These are phyloP conservation scores for Epinotia bilunana DNA, from an alignment of 2,888 invertebrate genomes.

Conservation along the genomic window DNA sequence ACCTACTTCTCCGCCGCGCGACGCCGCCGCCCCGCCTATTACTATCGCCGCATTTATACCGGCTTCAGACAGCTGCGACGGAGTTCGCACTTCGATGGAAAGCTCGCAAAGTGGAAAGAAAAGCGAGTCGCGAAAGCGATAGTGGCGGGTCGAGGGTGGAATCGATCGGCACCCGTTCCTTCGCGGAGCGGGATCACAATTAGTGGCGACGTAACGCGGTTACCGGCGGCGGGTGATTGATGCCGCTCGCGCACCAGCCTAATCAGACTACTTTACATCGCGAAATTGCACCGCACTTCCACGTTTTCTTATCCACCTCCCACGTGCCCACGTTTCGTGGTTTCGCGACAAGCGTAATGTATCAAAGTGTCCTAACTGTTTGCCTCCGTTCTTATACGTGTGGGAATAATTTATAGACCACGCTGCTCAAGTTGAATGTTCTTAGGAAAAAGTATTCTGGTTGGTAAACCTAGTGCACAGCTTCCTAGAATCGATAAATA, in stretches of 20 bases:
- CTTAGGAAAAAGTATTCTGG: neutral
- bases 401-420: conserved; percentile 5
- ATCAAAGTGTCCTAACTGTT: conserved; percentile 8
- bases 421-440: neutral
- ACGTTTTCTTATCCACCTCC: conserved; percentile 45
- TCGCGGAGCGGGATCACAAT: conserved; percentile 69
- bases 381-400: conserved; percentile 6
- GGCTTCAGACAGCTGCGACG: conserved; percentile 58
- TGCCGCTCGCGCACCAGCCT: conserved; percentile 51
- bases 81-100: conserved; percentile 68
- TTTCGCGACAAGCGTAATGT: conserved; percentile 19
- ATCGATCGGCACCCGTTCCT: conserved; percentile 67
- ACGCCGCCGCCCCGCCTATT: conserved; percentile 52
- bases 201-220: conserved; percentile 71
- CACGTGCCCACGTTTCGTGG: conserved; percentile 10
- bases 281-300: conserved; percentile 44
- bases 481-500: neutral
- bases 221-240: conserved; percentile 71
- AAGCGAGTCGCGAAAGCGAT: conserved; percentile 54
- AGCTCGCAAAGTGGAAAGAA: conserved; percentile 61
- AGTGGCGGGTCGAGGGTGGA: conserved; percentile 51
- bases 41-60: conserved; percentile 60
- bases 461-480: neutral
- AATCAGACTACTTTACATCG: conserved; percentile 51
- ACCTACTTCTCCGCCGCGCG: conserved; percentile 71